Evolutionary conservation across 2,888 invertebrate genomes (phyloP).

Genomic region (Macroteleia sp.): DNA sequence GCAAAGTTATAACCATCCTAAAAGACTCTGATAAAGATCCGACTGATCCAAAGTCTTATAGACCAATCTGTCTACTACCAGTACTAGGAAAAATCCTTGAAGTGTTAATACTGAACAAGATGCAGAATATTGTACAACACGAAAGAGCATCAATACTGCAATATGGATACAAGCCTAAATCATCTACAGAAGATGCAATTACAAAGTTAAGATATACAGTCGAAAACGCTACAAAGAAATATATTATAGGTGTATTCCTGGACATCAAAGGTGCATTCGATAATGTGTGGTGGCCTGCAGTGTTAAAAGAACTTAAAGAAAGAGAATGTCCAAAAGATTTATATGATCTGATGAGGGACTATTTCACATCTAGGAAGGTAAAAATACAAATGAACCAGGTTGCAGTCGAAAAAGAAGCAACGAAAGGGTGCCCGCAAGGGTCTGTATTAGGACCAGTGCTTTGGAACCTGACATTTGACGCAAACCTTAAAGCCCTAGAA

Average conservation of each 20-base stretch:
- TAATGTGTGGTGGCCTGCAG: constrained; percentile 30
- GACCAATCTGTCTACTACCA: too few relatives aligned
- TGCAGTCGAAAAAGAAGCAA: background rate
- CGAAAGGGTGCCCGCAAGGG: constrained; percentile 32
- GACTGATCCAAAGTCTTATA: too few relatives aligned
- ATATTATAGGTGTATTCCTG: constrained; percentile 16
- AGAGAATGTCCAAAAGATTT: constrained; percentile 25
- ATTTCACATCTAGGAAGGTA: constrained; percentile 17
- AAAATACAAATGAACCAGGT: background rate
- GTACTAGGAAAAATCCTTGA: too few relatives aligned
- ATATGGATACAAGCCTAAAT: constrained; percentile 1
- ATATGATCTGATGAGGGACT: constrained; percentile 1
- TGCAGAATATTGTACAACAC: too few relatives aligned
- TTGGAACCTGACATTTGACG: constrained; percentile 54
- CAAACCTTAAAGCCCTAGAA: background rate
- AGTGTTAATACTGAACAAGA: too few relatives aligned
- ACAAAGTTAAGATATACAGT: background rate
- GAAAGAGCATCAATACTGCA: background rate
- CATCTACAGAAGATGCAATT: constrained; percentile 39
- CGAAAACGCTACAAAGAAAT: background rate
- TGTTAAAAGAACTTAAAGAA: constrained; percentile 5
- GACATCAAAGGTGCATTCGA: constrained; percentile 40
- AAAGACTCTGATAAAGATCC: too few relatives aligned
- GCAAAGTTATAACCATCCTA: too few relatives aligned
- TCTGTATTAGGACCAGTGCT: constrained; percentile 19